Base-by-base conservation (phyloP, 2,888 invertebrate genomes). In the Leptopilina syphax region DNA sequence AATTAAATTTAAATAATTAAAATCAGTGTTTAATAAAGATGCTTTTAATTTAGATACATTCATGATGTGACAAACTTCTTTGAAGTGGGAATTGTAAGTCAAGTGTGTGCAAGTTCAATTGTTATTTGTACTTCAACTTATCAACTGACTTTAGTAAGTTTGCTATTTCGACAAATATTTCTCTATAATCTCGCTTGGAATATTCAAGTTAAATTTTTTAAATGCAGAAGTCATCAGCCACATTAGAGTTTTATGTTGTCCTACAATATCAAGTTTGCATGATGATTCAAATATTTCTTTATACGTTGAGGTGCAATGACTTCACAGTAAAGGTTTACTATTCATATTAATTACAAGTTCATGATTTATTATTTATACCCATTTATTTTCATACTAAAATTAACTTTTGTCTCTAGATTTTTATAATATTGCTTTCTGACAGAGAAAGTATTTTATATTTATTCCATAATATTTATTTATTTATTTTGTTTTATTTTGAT, bases 111-210 rank as follows among this genome's bases (percentile, higher is more conserved):
- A 44, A 67, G 67, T 13, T n/a, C n/a, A 8, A 8, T 67, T n/a
- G 44, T 47, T 1, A 44, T 67, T 44, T 67, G 67, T 9, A 44
- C 44, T 7, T n/a, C 18, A n/a, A 41, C 44, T 67, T 67, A 44
- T 41, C 1, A 67, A 47, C 1, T 67, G 67, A 67, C 67, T 47
- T 7, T 67, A 18, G 67, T 44, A 67, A 67, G 44, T 67, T 8
- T 2, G 3, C 34, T 8, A 8, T 44, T 44, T 44, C 44, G 44
- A 34, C 3, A 44, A 44, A 44, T 6, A 6, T 44, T 44, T 44
- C 8, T 44, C 44, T 44, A 34, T 34, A 34, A 34, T 34, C 3
- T 34, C 34, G 34, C 34, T 34, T 34, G 34, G 34, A 34, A 34
- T 2, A 34, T 2, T 12, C 13, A 57, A n/a, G 57, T 13, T 13